Evolutionary conservation across 2,797 vertebrate genomes (phyloP).

Genomic region (Nyctibius grandis): DNA sequence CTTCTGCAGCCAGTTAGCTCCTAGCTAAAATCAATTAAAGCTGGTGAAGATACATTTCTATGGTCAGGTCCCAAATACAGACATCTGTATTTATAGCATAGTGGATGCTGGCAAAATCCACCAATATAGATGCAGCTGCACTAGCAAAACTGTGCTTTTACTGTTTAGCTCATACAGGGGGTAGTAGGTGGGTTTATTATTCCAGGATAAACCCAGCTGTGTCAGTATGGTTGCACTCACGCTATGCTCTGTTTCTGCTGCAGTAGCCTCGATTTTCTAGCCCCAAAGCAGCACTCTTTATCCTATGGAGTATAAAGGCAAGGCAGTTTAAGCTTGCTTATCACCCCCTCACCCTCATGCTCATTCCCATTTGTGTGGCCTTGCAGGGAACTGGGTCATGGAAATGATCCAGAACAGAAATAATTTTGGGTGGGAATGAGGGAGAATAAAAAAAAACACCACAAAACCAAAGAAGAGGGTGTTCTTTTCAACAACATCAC

Average conservation of each 20-base stretch:
- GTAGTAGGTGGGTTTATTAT: background rate
- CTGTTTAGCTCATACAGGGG: background rate
- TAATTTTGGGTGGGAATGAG: slow-evolving; percentile 22
- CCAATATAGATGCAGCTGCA: background rate
- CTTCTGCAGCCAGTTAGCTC: slow-evolving; percentile 44
- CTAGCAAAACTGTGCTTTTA: background rate
- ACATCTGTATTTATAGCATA: background rate
- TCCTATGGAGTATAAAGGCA: background rate
- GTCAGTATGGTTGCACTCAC: background rate
- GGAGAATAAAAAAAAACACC: background rate
- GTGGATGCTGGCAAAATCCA: background rate
- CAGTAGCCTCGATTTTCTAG: background rate
- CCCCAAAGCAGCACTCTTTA: background rate
- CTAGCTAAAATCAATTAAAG: slow-evolving; percentile 57
- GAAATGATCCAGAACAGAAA: slow-evolving; percentile 44
- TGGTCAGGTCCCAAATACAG: background rate
- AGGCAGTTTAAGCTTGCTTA: background rate
- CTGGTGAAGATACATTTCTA: slow-evolving; percentile 37
- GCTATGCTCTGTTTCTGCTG: background rate
- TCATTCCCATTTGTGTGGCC: background rate
- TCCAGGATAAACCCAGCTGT: background rate
- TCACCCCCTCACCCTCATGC: background rate
- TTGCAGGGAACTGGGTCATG: slow-evolving; percentile 50
- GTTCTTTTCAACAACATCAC: slow-evolving; percentile 26
- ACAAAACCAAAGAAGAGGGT: background rate